These are phyloP conservation scores for Lepus americanus DNA, from an alignment of 2,113 vertebrate species.

Conservation along the genomic window DNA sequence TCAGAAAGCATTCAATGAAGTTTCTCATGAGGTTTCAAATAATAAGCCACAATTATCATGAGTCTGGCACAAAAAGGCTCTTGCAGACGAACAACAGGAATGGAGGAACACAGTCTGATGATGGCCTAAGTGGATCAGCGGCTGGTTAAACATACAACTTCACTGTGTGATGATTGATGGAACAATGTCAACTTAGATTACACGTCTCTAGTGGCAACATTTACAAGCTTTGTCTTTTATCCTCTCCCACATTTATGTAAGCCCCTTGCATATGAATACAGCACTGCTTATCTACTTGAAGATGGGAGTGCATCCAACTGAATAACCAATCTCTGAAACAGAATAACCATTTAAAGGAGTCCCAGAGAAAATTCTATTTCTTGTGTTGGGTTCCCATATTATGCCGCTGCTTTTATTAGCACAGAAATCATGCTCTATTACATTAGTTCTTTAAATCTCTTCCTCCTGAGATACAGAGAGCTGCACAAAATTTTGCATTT, in stretches of 20 bases:
- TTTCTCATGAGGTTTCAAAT: slow-evolving; percentile 39
- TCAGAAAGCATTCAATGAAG: slow-evolving; percentile 32
- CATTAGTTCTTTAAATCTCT: neutral
- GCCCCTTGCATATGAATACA: slow-evolving; percentile 37
- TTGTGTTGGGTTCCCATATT: neutral
- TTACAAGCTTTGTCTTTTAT: slow-evolving; percentile 38
- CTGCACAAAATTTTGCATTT: neutral
- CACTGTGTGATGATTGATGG: slow-evolving; percentile 2
- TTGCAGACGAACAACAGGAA: slow-evolving; percentile 12
- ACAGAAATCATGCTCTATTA: neutral
- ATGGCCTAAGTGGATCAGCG: neutral
- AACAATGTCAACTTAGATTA: slow-evolving; percentile 14
- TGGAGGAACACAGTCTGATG: neutral
- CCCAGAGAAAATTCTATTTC: slow-evolving; percentile 42
- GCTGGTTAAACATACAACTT: neutral
- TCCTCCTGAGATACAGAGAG: neutral
- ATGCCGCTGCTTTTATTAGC: neutral
- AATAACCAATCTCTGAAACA: neutral
- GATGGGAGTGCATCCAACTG: neutral
- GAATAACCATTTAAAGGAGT: slow-evolving; percentile 27
- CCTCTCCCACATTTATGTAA: slow-evolving; percentile 14
- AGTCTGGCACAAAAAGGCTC: slow-evolving; percentile 44
- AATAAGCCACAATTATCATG: neutral
- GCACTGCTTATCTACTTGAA: slow-evolving; percentile 26
- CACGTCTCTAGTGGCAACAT: neutral